Base-by-base conservation (phyloP, 2,113 vertebrate genomes). In the Apodemus speciosus region DNA sequence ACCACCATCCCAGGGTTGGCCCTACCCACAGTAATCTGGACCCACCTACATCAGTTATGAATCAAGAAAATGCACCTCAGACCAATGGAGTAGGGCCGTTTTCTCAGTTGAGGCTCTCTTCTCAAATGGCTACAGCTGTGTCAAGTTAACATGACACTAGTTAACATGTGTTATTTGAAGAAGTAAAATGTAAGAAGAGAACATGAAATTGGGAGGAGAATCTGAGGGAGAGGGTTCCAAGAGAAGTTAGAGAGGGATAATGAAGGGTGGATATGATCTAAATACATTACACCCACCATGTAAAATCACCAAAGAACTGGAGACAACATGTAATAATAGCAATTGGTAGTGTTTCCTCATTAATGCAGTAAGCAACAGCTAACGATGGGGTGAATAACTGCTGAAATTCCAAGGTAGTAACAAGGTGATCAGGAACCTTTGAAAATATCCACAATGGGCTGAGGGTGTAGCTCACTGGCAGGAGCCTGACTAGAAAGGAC, bases 291-390 rank as follows among this genome's bases (percentile, higher is more conserved):
- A 83, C 25, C 3, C 23, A 43, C 30, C 6, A 2, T 64, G 9
- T 64, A 62, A 46, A 64, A 46, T 64, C 25, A 46, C 25, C 38
- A 53, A 85, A 51, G 64, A 51, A 51, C 27, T 51, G 1, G 35
- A 53, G n/a, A n/a, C 46, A 21, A 35, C 53, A 38, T 85, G 30
- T 77, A 35, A 15, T 66, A 14, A 76, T 1, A 86, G 30, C 46
- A 49, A 76, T 85, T 23, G 1, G 49, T 30, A 38, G 38, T 18
- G 20, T 75, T 81, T 86, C 60, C 91, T 91, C 77, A 90, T 32
- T n/a, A 90, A 90, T 60, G 32, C 11, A 46, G 43, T 90, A 77
- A 75, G n/a, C 30, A 89, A 75, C n/a, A 91, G 69, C 81, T 66
- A 46, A 32, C 53, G 60, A 25, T 43, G 7, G 71, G 23, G 53